Base-by-base conservation (phyloP, 2,797 vertebrate species). In the Dendrocincla tyrannina region DNA sequence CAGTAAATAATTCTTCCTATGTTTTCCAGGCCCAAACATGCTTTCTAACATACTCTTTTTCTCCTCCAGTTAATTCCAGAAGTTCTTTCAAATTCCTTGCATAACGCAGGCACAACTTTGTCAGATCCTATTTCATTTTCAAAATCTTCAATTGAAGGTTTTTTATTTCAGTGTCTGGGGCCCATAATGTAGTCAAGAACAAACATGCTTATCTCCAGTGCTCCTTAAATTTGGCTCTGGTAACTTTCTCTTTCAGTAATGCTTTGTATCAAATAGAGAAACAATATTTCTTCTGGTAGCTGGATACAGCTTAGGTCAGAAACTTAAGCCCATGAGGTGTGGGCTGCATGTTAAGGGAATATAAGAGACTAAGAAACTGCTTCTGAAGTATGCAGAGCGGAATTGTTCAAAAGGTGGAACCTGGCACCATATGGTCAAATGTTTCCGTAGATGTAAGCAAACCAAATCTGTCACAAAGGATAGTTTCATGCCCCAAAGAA, bases 361-460 rank as follows among this genome's bases (percentile, higher is more conserved):
- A 67, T 11, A 66, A 63, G 17, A 73, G 25, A 33, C 28, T 49
- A 53, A 67, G 68, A 91, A 83, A 67, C 30, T 70, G 8, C 66
- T 64, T 42, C 23, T 70, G 49, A 84, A 83, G 23, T 44, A 63
- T 25, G 18, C 23, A 59, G 56, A 66, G 24, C 47, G 13, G 8
- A 88, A 74, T 83, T 80, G 75, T 60, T 95, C 68, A 64, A 78
- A 91, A 72, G 30, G 41, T 49, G 41, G 85, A 93, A 95, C 12
- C 11, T 72, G 27, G n/a, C 24, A 69, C 82, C 96, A 94, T 96
- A 96, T 95, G 94, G 82, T 68, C 93, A 85, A 64, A 83, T 77
- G 56, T 77, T 94, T 91, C 49, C 62, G 47, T 56, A 64, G 69
- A 84, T 72, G 73, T 86, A 76, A 94, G 85, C 44, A 85, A 89